Base-by-base conservation (phyloP, 2,113 vertebrate genomes). In the Bothrops jararaca region DNA sequence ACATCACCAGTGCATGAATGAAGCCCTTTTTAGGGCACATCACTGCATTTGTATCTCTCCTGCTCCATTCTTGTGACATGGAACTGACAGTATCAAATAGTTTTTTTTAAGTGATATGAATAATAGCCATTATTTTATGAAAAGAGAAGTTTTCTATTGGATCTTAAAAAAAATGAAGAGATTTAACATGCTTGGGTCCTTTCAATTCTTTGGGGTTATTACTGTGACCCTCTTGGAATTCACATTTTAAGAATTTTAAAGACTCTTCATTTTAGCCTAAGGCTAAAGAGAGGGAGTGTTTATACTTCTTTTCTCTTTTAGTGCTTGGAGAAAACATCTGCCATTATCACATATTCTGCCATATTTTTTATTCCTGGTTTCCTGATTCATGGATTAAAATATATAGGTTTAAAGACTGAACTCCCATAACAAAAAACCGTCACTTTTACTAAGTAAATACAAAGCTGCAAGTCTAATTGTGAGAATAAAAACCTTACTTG, bases 1-100 rank as follows among this genome's bases (percentile, higher is more conserved):
- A 95, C 93, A 91, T 94, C 48, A 92, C 94, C 89, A 95, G 95
- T 95, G 95, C 1, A 64, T 64, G 96, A 96, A 92, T 95, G 53
- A 95, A 94, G 89, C 90, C 92, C 74, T 56, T 89, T 57, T 92
- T 39, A 93, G 88, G 93, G 94, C 54, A 80, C 74, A 3, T 52
- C 48, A 85, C 48, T 94, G 89, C 53, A 20, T 42, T 88, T 90
- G 29, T 39, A 39, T 80, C 64, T 86, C 56, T 91, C 57, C 15
- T 91, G 92, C 92, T 88, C 58, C 91, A 94, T 88, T 74, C 50
- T 53, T 24, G 5, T 90, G 39, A 89, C 48, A 57, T 56, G 42
- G 56, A 89, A 57, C 24, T 54, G 34, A 3, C n/a, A 57, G 85
- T 93, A 60, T n/a, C n/a, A 74, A 74, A 74, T 13, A 20, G 12